Evolutionary conservation across 2,113 vertebrate species (phyloP), one percentile per base, ranked within the genome.

Genomic region (Empidonax traillii): DNA sequence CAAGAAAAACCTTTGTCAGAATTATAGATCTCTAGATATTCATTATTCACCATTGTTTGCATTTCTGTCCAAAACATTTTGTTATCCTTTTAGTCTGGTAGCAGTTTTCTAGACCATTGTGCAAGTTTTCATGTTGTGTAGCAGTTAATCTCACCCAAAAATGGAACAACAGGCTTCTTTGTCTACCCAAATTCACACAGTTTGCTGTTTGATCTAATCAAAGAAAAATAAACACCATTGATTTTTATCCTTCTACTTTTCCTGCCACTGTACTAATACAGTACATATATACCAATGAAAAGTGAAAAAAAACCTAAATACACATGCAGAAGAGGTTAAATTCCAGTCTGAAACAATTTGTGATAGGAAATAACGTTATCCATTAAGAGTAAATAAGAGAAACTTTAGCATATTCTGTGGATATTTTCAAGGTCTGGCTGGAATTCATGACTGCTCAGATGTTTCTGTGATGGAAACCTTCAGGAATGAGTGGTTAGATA

Each of bases 71-170:
- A 72, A 92, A 93, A 76, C 63, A 89, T 55, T 97, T 92, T 84
- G 93, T 93, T 97, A 93, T 90, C 72, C 68, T 87, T 94, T 94
- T 81, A 93, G 61, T 83, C 61, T 89, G 83, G 87, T 66, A 68
- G 73, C 61, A 73, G 69, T 89, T 96, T 96, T 88, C 79, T 75
- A 84, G 61, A 78, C 31, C 61, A 87, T 35, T 85, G 75, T 94
- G 69, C 41, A 81, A 90, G 69, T 73, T 74, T 94, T 88, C 58
- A 49, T 61, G 61, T 66, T 91, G 75, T 25, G 87, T 86, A 78
- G 84, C 69, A 85, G 82, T 81, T 91, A 83, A 79, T 91, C 77
- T 92, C 47, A 55, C 52, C 61, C 56, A 33, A 85, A 94, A 89
- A 83, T 44, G 35, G 62, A 96, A 82, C 79, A 74, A 78, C 39